phyloP scores from a whole-genome alignment of 2,888 invertebrate genomes.

The Acleris literana region DNA sequence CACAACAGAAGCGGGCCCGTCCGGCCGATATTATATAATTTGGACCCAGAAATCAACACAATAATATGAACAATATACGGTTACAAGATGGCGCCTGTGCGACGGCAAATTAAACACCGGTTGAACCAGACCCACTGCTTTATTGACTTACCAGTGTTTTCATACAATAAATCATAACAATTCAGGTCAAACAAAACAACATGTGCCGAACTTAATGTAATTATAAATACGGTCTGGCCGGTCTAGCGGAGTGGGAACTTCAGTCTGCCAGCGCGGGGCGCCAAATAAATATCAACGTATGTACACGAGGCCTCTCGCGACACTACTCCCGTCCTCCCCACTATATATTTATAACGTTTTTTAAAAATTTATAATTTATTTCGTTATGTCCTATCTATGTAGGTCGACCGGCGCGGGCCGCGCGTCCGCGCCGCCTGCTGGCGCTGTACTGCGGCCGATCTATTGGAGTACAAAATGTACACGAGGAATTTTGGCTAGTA shows the following conservation, averaged over 20 bases:
- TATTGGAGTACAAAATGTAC: conserved; percentile 30
- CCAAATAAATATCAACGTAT: conserved; percentile 81
- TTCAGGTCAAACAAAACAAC: conserved; percentile 83
- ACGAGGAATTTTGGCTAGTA: conserved; percentile 33
- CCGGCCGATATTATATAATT: conserved; percentile 58
- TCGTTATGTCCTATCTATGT: conserved; percentile 81
- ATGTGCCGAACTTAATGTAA: conserved; percentile 77
- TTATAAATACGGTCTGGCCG: conserved; percentile 78
- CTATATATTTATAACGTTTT: conserved; percentile 73
- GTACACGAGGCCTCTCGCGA: conserved; percentile 78
- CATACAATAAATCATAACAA: conserved; percentile 84
- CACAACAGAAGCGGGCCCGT: conserved; percentile 61
- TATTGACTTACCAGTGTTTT: conserved; percentile 83
- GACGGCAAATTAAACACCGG: conserved; percentile 77
- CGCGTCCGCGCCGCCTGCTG: conserved; percentile 35
- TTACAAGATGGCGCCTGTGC: conserved; percentile 50
- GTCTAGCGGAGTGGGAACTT: conserved; percentile 59
- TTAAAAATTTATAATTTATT: conserved; percentile 81
- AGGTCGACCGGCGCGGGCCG: conserved; percentile 61
- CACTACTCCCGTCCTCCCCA: conserved; percentile 53
- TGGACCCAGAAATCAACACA: conserved; percentile 76
- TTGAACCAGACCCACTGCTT: conserved; percentile 83
- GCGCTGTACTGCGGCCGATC: conserved; percentile 20
- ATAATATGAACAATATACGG: conserved; percentile 50
- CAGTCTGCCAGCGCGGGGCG: conserved; percentile 72